Percentiles rank a stretch among this genome's conserved stretches.
These are phyloP conservation scores for Amniataba percoides DNA, from an alignment of 2,797 vertebrate species.

Conservation along the genomic window DNA sequence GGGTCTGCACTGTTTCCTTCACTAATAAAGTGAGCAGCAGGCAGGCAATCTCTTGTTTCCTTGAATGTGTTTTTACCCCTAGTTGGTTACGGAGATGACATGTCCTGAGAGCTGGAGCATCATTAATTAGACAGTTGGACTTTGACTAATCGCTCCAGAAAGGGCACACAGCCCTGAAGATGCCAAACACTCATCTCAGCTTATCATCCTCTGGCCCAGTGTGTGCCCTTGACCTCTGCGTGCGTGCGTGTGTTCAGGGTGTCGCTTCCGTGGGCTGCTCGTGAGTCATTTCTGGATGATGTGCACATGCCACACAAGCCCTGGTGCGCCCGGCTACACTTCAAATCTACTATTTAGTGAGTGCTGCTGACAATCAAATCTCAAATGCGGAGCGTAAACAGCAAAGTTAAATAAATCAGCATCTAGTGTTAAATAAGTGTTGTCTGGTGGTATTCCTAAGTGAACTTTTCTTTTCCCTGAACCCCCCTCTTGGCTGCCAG, in stretches of 20 bases:
- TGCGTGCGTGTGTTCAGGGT: slow-evolving; percentile 43
- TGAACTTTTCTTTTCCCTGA: slow-evolving; percentile 54
- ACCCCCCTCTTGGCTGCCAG: slow-evolving; percentile 50
- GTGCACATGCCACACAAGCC: slow-evolving; percentile 59
- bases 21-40: slow-evolving; percentile 54
- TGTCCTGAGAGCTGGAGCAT: slow-evolving; percentile 75
- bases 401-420: slow-evolving; percentile 58
- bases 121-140: slow-evolving; percentile 85
- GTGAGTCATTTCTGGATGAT: slow-evolving; percentile 75
- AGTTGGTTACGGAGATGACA: slow-evolving; percentile 68
- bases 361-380: slow-evolving; percentile 37
- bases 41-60: slow-evolving; percentile 57
- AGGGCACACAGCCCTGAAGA: slow-evolving; percentile 83
- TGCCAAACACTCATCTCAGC: slow-evolving; percentile 77
- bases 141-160: slow-evolving; percentile 85
- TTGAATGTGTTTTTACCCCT: slow-evolving; percentile 67
- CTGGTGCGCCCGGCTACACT: slow-evolving; percentile 24
- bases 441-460: slow-evolving; percentile 54
- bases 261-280: slow-evolving; percentile 58
- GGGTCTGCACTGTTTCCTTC: slow-evolving; percentile 42
- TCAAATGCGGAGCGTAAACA: slow-evolving; percentile 16
- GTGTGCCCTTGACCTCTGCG: slow-evolving; percentile 76
- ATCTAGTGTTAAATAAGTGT: slow-evolving; percentile 61
- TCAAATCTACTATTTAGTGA: slow-evolving; percentile 24
- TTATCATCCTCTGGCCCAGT: slow-evolving; percentile 71